These are phyloP conservation scores for Epinotia demarniana DNA, from an alignment of 2,888 invertebrate genomes.

Conservation along the genomic window DNA sequence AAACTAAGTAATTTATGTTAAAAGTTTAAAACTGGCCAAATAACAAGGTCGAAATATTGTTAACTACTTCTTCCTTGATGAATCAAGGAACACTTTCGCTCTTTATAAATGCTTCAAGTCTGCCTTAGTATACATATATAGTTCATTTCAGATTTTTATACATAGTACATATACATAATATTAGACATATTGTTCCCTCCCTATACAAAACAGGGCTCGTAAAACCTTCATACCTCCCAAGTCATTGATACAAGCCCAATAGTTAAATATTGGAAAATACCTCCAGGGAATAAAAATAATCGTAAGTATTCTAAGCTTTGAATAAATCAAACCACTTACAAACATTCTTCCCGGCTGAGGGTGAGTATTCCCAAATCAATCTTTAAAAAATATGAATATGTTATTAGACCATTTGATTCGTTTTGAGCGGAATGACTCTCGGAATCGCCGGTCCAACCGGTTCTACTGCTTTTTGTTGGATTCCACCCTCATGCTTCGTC, in stretches of 20 bases:
- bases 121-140: too few relatives aligned
- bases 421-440: slow-evolving; percentile 62
- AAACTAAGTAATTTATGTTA: too few relatives aligned
- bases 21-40: too few relatives aligned
- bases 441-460: slow-evolving; percentile 71
- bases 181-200: too few relatives aligned
- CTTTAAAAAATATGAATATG: slow-evolving; percentile 68
- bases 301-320: background rate
- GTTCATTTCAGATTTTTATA: too few relatives aligned
- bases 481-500: slow-evolving; percentile 75
- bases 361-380: slow-evolving; percentile 56
- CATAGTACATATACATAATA: too few relatives aligned
- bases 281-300: slow-evolving; percentile 1
- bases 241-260: background rate
- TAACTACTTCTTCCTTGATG: too few relatives aligned
- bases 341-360: slow-evolving; percentile 11
- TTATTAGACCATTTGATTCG: slow-evolving; percentile 71
- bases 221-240: background rate
- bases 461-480: slow-evolving; percentile 77
- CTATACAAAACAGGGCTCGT: background rate
- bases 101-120: too few relatives aligned
- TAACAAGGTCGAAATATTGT: too few relatives aligned
- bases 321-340: slow-evolving; percentile 24
- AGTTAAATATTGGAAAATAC: background rate
- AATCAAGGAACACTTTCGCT: too few relatives aligned